Percentiles rank a stretch among this genome's conserved stretches.
These are phyloP conservation scores for Drosophila navojoa DNA, from an alignment of 1,140 invertebrate species.

Conservation along the genomic window DNA sequence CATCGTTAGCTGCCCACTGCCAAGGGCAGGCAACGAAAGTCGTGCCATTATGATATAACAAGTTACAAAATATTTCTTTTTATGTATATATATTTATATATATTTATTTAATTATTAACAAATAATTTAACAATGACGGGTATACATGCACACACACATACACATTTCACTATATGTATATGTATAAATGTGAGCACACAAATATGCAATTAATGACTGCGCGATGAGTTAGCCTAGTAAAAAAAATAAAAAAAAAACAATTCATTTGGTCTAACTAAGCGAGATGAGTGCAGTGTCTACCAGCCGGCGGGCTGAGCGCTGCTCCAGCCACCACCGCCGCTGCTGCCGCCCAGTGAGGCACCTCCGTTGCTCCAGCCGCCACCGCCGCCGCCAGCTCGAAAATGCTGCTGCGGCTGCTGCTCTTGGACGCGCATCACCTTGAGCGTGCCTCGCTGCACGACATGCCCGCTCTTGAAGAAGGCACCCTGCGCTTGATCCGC, in stretches of 20 bases:
- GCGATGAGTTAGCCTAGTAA: slow-evolving; percentile 63
- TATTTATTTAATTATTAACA: slow-evolving; percentile 37
- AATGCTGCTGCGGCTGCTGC: slow-evolving; percentile 6
- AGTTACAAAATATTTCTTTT: slow-evolving; percentile 20
- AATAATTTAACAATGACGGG: slow-evolving; percentile 52
- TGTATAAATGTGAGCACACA: not conserved
- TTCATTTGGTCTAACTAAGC: slow-evolving; percentile 78
- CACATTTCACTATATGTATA: not conserved
- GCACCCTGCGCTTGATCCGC: slow-evolving; percentile 62
- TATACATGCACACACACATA: not conserved
- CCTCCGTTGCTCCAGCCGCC: slow-evolving; percentile 21
- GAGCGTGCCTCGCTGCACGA: slow-evolving; percentile 70
- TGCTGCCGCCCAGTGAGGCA: not conserved
- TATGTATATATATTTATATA: slow-evolving; percentile 10
- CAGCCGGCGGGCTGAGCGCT: slow-evolving; percentile 49
- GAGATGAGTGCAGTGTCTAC: slow-evolving; percentile 37
- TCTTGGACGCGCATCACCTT: slow-evolving; percentile 69
- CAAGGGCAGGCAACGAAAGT: slow-evolving; percentile 44
- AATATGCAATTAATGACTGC: slow-evolving; percentile 46
- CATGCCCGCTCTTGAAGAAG: slow-evolving; percentile 73
- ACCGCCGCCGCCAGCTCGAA: slow-evolving; percentile 7
- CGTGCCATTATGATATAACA: slow-evolving; percentile 36
- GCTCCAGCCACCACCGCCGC: slow-evolving; percentile 42
- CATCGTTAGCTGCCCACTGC: not conserved
- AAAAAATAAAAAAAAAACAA: slow-evolving; percentile 66